A percentile compares a stretch with the other conserved stretches of the same genome.
Conservation (phyloP, 2,888 invertebrate species). For the Netelia melanura region DNA sequence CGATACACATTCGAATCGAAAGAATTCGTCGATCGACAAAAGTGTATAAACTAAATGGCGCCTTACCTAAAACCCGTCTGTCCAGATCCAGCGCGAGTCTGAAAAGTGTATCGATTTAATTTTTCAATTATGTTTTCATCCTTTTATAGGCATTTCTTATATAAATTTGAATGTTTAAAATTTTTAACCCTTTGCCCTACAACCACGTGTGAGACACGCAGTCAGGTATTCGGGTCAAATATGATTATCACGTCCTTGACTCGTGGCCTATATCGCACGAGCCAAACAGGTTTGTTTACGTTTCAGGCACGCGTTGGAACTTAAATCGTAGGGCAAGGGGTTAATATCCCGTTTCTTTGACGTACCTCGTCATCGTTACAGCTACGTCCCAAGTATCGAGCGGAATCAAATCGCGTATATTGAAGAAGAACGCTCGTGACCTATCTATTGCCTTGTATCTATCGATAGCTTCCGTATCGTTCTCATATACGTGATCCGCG, state of each 20-base stretch:
- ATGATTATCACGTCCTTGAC: too few relatives aligned
- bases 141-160: neutral
- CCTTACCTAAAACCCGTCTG: too few relatives aligned
- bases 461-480: neutral
- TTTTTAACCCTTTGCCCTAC: too few relatives aligned
- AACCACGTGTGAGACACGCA: too few relatives aligned
- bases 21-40: neutral
- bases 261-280: too few relatives aligned
- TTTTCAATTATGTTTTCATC: neutral
- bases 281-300: too few relatives aligned
- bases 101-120: too few relatives aligned
- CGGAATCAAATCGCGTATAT: slow-evolving; percentile 28
- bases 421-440: slow-evolving; percentile 7
- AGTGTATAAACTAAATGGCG: too few relatives aligned
- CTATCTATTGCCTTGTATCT: neutral
- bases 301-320: too few relatives aligned
- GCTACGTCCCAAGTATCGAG: slow-evolving; percentile 47
- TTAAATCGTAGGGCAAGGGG: too few relatives aligned
- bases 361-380: slow-evolving; percentile 47
- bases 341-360: neutral
- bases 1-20: neutral
- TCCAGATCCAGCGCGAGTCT: too few relatives aligned
- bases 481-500: neutral
- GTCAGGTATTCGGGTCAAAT: too few relatives aligned
- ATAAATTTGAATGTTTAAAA: neutral